Conservation (phyloP, 2,113 vertebrate species). For the Cathartes aura region DNA sequence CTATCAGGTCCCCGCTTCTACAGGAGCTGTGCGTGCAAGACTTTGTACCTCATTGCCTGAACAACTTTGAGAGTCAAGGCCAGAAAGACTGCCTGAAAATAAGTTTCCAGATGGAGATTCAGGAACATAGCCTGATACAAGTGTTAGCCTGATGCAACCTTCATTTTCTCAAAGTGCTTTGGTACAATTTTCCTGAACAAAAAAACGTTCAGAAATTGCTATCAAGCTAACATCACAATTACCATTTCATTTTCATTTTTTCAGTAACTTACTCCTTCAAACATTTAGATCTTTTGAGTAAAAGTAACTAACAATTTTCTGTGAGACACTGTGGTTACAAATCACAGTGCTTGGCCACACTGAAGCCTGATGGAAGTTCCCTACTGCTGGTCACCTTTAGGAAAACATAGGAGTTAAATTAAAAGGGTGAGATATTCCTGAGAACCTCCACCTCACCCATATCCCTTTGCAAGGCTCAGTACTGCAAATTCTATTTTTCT, state of each 20-base stretch:
- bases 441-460: neutral
- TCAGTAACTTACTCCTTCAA: neutral
- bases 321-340: neutral
- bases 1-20: neutral
- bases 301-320: neutral
- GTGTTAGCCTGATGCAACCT: neutral
- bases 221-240: neutral
- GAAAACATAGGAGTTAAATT: neutral
- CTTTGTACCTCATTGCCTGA: neutral
- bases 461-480: neutral
- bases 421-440: neutral
- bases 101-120: neutral
- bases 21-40: rapidly evolving
- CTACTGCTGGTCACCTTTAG: neutral
- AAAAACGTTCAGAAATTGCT: neutral
- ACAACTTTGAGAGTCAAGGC: neutral
- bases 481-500: neutral
- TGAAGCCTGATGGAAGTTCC: neutral
- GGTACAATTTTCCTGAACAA: neutral
- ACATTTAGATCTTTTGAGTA: neutral
- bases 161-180: neutral
- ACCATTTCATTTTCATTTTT: neutral
- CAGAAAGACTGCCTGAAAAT: neutral
- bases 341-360: neutral
- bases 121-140: neutral